phyloP scores from a whole-genome alignment of 2,888 invertebrate species.

The Clostera curtula region DNA sequence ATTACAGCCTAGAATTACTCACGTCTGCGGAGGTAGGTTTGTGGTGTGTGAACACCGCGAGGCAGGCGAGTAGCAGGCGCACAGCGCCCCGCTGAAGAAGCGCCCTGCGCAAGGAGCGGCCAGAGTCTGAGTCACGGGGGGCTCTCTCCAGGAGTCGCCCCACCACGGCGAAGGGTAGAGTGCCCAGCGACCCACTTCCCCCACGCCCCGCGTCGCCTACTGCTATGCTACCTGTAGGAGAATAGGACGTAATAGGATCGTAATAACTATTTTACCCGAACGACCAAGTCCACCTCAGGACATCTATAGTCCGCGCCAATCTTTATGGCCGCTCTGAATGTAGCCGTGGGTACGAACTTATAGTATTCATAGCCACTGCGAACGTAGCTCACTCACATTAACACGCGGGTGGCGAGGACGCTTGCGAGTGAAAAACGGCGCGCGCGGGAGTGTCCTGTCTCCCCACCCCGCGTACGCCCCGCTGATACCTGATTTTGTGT shows the following conservation, averaged over 20 bases:
- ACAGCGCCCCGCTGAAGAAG: slow-evolving; percentile 90
- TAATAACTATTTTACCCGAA: background rate
- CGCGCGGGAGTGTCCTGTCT: no score
- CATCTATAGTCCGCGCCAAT: no score
- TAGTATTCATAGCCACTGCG: no score
- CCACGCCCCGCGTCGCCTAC: slow-evolving; percentile 33
- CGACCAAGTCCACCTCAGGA: background rate
- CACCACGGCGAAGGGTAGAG: slow-evolving; percentile 86
- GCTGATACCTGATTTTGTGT: no score
- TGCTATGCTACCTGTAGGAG: slow-evolving; percentile 44
- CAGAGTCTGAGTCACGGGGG: slow-evolving; percentile 79
- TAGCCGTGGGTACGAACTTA: no score
- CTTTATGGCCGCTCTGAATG: no score
- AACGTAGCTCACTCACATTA: no score
- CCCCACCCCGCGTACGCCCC: no score
- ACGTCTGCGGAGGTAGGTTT: slow-evolving; percentile 68
- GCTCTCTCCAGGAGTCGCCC: slow-evolving; percentile 84
- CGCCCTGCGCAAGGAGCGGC: slow-evolving; percentile 80
- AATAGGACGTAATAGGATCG: background rate
- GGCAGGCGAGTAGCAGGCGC: slow-evolving; percentile 88
- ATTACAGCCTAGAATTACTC: no score
- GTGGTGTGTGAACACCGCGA: slow-evolving; percentile 92
- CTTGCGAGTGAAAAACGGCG: no score
- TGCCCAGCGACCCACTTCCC: slow-evolving; percentile 53
- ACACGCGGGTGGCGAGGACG: no score